Conservation (phyloP, 2,797 vertebrate species). For the Sebastes melanostomus region DNA sequence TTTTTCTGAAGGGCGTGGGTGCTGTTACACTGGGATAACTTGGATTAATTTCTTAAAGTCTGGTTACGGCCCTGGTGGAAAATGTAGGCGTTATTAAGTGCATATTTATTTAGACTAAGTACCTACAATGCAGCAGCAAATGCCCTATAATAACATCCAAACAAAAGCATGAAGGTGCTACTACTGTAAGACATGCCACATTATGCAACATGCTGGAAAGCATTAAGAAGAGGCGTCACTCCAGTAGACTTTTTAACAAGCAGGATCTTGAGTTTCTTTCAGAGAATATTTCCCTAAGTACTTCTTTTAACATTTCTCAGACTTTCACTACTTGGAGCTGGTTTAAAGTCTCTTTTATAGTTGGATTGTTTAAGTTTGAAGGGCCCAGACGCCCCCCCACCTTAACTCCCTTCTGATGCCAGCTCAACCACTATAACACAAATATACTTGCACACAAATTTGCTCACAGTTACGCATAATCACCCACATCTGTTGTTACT, state of each 20-base stretch:
- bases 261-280: background rate
- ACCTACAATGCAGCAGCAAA: background rate
- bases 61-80: background rate
- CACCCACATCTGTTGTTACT: background rate
- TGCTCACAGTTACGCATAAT: background rate
- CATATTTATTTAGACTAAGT: background rate
- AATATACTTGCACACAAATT: background rate
- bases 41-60: background rate
- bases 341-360: background rate
- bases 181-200: background rate
- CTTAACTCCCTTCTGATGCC: background rate
- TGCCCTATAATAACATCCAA: background rate
- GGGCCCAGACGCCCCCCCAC: background rate
- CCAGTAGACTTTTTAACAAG: background rate
- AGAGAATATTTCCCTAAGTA: background rate
- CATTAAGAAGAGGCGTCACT: background rate
- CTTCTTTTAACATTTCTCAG: background rate
- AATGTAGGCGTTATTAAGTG: background rate
- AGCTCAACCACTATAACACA: background rate
- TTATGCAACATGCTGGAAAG: background rate
- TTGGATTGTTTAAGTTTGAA: background rate
- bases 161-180: background rate
- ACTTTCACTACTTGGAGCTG: background rate
- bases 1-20: background rate
- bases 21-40: background rate